Percentiles rank a stretch among this genome's conserved stretches.
Evolutionary conservation across 2,113 vertebrate species (phyloP).

Genomic region (Pampusana beccarii): DNA sequence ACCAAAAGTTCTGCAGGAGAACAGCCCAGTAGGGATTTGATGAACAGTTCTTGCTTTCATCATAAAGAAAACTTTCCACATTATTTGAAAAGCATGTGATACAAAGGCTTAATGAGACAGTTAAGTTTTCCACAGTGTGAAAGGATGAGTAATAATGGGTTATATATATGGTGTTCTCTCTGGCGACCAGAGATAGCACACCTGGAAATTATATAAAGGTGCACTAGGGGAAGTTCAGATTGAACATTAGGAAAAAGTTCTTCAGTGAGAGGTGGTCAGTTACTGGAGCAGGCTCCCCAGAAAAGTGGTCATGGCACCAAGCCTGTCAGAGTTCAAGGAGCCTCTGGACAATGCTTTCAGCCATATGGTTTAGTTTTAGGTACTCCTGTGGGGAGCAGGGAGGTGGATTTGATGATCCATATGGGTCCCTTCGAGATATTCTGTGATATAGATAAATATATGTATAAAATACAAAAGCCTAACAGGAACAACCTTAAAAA

Average conservation of each 20-base stretch:
- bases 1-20: background rate
- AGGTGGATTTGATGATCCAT: background rate
- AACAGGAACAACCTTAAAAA: background rate
- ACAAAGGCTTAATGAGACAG: background rate
- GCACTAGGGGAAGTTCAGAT: background rate
- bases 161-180: background rate
- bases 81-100: background rate
- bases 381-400: background rate
- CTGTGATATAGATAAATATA: background rate
- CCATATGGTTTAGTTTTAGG: background rate
- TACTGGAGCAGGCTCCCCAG: background rate
- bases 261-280: background rate
- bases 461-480: background rate
- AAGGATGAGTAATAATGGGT: background rate
- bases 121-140: background rate
- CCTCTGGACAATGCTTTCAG: fast-evolving
- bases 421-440: background rate
- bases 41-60: background rate
- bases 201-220: background rate
- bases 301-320: background rate
- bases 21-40: background rate
- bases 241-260: background rate
- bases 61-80: fast-evolving
- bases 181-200: background rate
- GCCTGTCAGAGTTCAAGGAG: background rate